Evolutionary conservation across 2,888 invertebrate genomes (phyloP), one percentile per base, ranked within the genome.

Genomic region (Drosophila recens): DNA sequence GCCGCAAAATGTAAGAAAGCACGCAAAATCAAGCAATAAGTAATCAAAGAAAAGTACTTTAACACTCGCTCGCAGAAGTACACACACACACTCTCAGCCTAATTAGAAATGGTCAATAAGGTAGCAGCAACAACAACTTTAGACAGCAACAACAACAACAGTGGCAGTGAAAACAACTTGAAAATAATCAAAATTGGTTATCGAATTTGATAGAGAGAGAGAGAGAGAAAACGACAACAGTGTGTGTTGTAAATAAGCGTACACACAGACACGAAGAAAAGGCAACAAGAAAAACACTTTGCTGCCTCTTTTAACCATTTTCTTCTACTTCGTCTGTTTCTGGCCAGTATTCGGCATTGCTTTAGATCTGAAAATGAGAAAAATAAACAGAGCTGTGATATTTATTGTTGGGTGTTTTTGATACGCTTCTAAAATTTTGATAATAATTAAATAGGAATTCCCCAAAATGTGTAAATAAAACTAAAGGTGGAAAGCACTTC

Each of bases 121-220:
- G 57, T 53, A 79, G 69, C 64, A 36, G 45, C 58, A 67, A 61
- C 64, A 33, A 33, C 57, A 17, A 17, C 17, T 17, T 1, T 17
- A 17, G 17, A 61, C 64, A 33, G 27, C 57, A 72, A 38, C 27
- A 56, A 33, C n/a, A 59, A 33, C n/a, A 57, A 34, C 43, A 57
- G 45, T 20, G 45, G 67, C 68, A 74, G 66, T 51, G 62, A 88
- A 66, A 83, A 80, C 84, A 77, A 77, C 83, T 87, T 87, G 59
- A 76, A 75, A 88, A 80, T 82, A 88, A 73, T 82, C 80, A 88
- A 88, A 88, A 82, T 87, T 80, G 89, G 84, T 80, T 74, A 86
- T 86, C 77, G 84, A 86, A 82, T 64, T 71, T 53, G 49, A 63
- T 45, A 17, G 11, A 34, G 17, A 9, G 13, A 30, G 20, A 17